phyloP scores from a whole-genome alignment of 2,797 vertebrate species.

The Sphenodon punctatus region DNA sequence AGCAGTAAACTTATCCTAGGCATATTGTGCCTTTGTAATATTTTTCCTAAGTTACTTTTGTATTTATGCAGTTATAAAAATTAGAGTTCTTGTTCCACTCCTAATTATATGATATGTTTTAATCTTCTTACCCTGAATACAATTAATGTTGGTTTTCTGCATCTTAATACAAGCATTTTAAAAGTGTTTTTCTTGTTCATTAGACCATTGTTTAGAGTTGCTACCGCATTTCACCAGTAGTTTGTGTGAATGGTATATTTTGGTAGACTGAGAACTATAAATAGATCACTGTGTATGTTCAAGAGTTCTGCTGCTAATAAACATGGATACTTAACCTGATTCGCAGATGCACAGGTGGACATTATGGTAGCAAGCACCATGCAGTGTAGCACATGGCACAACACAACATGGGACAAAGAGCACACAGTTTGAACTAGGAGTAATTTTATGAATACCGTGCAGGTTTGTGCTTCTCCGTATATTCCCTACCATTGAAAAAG shows the following conservation, averaged over 20 bases:
- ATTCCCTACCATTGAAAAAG: neutral
- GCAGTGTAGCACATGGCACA: conserved; percentile 84
- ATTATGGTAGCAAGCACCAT: conserved; percentile 74
- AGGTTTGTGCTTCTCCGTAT: conserved; percentile 41
- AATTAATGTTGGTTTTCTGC: neutral
- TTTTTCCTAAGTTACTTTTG: neutral
- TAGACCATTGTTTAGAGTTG: neutral
- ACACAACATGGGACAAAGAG: conserved; percentile 82
- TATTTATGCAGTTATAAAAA: neutral
- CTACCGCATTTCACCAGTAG: neutral
- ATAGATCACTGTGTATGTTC: neutral
- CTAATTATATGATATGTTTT: neutral
- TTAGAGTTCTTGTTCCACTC: neutral
- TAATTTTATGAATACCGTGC: conserved; percentile 58
- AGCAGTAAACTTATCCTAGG: neutral
- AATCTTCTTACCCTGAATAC: neutral
- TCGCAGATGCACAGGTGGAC: conserved; percentile 78
- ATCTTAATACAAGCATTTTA: neutral
- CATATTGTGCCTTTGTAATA: neutral
- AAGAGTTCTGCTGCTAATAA: conserved; percentile 29
- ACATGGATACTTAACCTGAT: conserved; percentile 24
- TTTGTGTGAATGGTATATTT: neutral
- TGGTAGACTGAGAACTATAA: neutral
- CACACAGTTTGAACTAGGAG: conserved; percentile 60
- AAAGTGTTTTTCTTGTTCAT: neutral